phyloP scores from a whole-genome alignment of 2,888 invertebrate genomes.

The Chymomyza caudatula region DNA sequence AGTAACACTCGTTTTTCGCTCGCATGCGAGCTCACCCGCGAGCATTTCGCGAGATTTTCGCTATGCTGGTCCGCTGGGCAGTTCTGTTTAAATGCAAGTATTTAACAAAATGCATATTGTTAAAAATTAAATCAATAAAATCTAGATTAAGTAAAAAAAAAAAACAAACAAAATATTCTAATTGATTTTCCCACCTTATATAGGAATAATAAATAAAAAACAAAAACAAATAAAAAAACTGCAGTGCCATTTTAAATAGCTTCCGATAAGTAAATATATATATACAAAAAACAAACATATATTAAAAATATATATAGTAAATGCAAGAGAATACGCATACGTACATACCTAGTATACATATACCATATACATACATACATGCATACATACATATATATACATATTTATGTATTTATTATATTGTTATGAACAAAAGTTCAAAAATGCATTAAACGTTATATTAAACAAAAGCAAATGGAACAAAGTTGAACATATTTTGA shows the following conservation, averaged over 20 bases:
- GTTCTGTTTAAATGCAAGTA: constrained; percentile 8
- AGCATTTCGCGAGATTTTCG: too few species aligned
- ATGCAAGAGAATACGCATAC: constrained; percentile 12
- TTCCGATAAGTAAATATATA: constrained; percentile 66
- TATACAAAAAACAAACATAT: constrained; percentile 13
- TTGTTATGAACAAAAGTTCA: constrained; percentile 69
- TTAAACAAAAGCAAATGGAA: constrained; percentile 58
- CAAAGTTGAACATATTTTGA: constrained; percentile 64
- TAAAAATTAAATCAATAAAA: constrained; percentile 23
- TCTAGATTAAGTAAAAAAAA: constrained; percentile 21
- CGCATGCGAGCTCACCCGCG: too few species aligned
- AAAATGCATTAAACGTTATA: constrained; percentile 61
- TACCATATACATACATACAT: constrained; percentile 18
- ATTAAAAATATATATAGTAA: constrained; percentile 10
- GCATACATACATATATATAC: constrained; percentile 31
- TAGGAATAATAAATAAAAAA: constrained; percentile 63
- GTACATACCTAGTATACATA: constrained; percentile 22
- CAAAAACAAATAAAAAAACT: constrained; percentile 62
- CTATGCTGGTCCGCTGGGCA: too few species aligned
- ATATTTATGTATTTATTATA: constrained; percentile 54
- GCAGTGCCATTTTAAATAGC: constrained; percentile 77
- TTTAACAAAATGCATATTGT: constrained; percentile 13
- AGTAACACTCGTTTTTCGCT: too few species aligned
- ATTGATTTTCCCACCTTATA: constrained; percentile 77
- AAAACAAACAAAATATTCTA: constrained; percentile 60